These are phyloP conservation scores for Lacerta agilis DNA, from an alignment of 2,797 vertebrate genomes.

Conservation along the genomic window DNA sequence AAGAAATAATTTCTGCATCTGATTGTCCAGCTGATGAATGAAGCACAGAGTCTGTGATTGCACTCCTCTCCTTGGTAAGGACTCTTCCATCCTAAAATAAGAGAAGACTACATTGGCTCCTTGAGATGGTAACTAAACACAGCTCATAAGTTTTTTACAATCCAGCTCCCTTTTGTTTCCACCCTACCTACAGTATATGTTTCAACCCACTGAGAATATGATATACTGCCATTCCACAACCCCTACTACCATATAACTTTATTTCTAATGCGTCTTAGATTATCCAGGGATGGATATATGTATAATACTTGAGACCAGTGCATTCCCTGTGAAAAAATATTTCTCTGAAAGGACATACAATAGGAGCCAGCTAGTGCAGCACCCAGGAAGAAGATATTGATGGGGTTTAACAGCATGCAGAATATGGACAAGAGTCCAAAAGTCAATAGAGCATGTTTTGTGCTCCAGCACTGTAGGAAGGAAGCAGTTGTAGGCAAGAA, in stretches of 20 bases:
- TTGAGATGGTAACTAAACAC: background rate
- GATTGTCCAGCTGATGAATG: slow-evolving; percentile 12
- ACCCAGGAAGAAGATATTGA: background rate
- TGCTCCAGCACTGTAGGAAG: background rate
- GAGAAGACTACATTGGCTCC: slow-evolving; percentile 54
- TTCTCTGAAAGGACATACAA: background rate
- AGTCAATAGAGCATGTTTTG: background rate
- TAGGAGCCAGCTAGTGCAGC: background rate
- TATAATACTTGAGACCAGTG: background rate
- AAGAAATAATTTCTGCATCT: slow-evolving; percentile 59
- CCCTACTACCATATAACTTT: background rate
- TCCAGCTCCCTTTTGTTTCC: slow-evolving; percentile 54
- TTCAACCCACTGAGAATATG: background rate
- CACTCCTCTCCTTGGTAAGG: slow-evolving; percentile 56
- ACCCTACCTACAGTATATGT: slow-evolving; percentile 21
- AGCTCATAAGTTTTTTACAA: background rate
- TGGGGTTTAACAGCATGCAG: background rate
- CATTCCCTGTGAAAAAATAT: background rate
- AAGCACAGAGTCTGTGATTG: background rate
- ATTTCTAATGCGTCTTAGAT: background rate
- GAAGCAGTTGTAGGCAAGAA: background rate
- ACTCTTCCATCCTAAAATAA: slow-evolving; percentile 63
- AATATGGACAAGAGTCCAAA: background rate
- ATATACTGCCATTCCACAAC: background rate
- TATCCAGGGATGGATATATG: background rate